Evolutionary conservation across 2,113 vertebrate genomes (phyloP).

Genomic region (Willisornis vidua): DNA sequence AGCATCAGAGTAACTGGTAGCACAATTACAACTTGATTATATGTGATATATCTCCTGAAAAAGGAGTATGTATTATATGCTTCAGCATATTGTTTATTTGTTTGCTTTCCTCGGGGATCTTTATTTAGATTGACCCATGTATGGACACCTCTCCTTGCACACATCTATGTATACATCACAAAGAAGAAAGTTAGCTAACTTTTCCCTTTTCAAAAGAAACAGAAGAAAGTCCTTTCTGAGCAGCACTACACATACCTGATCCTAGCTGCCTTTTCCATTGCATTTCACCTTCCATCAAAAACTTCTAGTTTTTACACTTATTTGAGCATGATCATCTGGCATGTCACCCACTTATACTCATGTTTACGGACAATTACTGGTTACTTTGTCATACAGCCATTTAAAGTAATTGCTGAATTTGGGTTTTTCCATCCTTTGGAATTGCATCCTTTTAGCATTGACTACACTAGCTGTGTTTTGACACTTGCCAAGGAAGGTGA

Average conservation of each 20-base stretch:
- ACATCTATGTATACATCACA: not conserved
- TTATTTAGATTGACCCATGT: not conserved
- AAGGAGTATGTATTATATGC: not conserved
- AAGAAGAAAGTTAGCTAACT: not conserved
- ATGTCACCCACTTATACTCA: not conserved
- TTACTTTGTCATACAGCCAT: not conserved
- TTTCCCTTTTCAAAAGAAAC: not conserved
- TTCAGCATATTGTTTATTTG: not conserved
- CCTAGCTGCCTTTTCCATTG: not conserved
- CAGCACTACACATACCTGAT: not conserved
- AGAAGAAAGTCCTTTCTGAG: not conserved
- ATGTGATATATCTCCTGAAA: not conserved
- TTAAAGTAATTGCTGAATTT: not conserved
- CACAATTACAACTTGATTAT: not conserved
- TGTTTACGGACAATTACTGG: not conserved
- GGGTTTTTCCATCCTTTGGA: not conserved
- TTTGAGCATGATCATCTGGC: not conserved
- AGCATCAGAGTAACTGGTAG: not conserved
- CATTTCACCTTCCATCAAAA: not conserved
- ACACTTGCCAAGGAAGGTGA: not conserved
- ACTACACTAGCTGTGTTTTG: not conserved
- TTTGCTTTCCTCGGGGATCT: not conserved
- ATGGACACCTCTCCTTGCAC: not conserved
- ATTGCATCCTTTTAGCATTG: not conserved
- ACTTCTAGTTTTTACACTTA: not conserved